phyloP scores from a whole-genome alignment of 2,113 vertebrate genomes.

The Tauraco erythrolophus region DNA sequence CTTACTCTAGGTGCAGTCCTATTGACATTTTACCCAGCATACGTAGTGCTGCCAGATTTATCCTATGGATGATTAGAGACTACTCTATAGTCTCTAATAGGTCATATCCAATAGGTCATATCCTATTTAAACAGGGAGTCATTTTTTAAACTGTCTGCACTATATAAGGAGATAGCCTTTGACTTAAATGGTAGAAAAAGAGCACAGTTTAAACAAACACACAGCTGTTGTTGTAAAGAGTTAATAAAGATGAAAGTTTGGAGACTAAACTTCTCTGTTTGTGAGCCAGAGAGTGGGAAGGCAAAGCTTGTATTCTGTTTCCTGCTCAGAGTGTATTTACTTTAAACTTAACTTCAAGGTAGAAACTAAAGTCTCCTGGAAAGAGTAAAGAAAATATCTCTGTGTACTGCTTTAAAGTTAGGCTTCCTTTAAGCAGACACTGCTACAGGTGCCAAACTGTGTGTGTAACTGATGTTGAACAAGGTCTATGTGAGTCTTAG shows the following conservation, averaged over 20 bases:
- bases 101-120: no score
- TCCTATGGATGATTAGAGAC: neutral
- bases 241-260: conserved; percentile 10
- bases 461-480: neutral
- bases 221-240: neutral
- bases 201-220: neutral
- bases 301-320: neutral
- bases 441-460: neutral
- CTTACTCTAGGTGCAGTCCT: neutral
- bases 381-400: conserved; percentile 13
- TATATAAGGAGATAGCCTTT: neutral
- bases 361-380: conserved; percentile 7
- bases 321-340: neutral
- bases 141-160: neutral
- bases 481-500: neutral
- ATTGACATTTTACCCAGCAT: neutral
- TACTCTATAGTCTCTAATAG: no score
- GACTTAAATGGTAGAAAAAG: neutral
- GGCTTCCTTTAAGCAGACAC: conserved; percentile 1
- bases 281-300: conserved; percentile 1
- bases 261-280: neutral
- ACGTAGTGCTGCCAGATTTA: neutral
- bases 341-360: conserved; percentile 52
- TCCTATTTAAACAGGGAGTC: neutral
- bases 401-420: neutral